Evolutionary conservation across 64 coral and sea anemone species (phyloP).

Genomic region (Montipora efflorescens): DNA sequence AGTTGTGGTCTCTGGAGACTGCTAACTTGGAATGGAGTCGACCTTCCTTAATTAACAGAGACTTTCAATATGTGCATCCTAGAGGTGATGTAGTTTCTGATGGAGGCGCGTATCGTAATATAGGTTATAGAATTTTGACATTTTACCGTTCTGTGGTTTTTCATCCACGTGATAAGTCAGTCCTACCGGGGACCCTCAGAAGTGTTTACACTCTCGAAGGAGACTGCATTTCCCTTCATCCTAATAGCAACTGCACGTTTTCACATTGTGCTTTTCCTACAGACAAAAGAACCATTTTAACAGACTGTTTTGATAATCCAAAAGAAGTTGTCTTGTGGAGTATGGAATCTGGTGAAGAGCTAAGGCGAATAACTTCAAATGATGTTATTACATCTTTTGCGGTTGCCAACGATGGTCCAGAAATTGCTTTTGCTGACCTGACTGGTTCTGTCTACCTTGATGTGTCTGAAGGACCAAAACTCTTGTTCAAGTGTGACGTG

Average conservation of each 20-base stretch:
- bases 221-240: background rate
- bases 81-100: no score
- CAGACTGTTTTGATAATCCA: background rate
- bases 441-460: background rate
- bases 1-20: slow-evolving; percentile 20
- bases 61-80: background rate
- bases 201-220: background rate
- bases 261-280: background rate
- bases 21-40: background rate
- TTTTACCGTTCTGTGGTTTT: no score
- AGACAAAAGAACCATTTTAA: background rate
- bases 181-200: no score
- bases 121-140: no score
- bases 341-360: background rate
- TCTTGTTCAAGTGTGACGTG: no score
- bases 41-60: background rate
- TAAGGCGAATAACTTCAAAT: background rate
- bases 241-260: background rate
- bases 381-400: background rate
- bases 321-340: background rate
- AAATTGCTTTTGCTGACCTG: background rate
- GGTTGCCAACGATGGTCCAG: background rate
- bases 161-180: no score
- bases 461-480: no score
- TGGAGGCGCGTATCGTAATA: background rate